Conservation (phyloP, 1,140 invertebrate species). For the Adelges cooleyi region DNA sequence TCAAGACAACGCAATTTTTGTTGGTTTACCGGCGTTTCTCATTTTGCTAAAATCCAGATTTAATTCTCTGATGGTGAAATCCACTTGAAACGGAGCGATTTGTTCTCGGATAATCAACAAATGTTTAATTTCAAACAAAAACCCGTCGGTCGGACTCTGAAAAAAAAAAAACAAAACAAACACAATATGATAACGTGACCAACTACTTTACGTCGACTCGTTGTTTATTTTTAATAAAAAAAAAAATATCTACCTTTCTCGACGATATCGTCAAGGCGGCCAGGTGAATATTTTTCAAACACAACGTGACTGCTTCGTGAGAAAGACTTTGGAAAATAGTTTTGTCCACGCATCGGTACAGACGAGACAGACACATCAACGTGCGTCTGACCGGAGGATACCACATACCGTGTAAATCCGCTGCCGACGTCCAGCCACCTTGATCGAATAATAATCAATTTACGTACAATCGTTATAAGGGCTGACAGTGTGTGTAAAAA, state of each 20-base stretch:
- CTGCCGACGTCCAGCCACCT: constrained; percentile 51
- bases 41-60: constrained; percentile 82
- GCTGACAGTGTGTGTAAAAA: too few relatives aligned
- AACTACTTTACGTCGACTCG: too few relatives aligned
- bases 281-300: constrained; percentile 75
- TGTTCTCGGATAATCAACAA: constrained; percentile 92
- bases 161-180: constrained; percentile 32
- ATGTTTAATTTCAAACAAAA: constrained; percentile 96
- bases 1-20: background rate
- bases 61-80: constrained; percentile 86
- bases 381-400: constrained; percentile 93
- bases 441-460: too few relatives aligned
- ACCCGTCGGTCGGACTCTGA: constrained; percentile 70
- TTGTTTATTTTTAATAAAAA: too few relatives aligned
- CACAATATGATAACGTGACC: too few relatives aligned
- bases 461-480: too few relatives aligned
- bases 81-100: constrained; percentile 95
- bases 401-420: constrained; percentile 99
- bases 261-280: constrained; percentile 59
- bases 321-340: constrained; percentile 92
- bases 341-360: constrained; percentile 89
- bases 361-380: constrained; percentile 83
- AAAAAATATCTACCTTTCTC: constrained; percentile 43
- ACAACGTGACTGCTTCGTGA: constrained; percentile 84
- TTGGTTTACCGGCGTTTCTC: constrained; percentile 54